Evolutionary conservation across 2,888 invertebrate species (phyloP).

Genomic region (Eucriotettix oculatus): DNA sequence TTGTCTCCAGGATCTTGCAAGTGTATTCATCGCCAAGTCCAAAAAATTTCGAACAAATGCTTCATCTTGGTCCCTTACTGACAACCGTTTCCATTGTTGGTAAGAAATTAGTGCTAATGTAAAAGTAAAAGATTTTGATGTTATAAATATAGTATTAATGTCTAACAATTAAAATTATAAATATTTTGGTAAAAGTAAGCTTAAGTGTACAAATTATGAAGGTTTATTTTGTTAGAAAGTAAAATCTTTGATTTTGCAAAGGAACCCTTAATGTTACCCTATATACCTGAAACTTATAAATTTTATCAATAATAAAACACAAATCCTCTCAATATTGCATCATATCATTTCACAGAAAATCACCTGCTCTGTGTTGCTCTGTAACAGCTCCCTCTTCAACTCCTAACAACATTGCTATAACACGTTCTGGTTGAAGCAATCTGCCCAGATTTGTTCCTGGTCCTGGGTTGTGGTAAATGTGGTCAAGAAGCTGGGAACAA

Average conservation of each 20-base stretch:
- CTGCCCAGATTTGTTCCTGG: conserved; percentile 32
- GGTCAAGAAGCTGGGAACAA: conserved; percentile 56
- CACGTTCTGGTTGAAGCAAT: conserved; percentile 49
- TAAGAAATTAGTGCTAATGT: conserved; percentile 6
- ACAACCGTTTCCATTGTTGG: conserved; percentile 62
- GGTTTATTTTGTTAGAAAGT: too few relatives aligned
- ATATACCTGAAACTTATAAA: background rate
- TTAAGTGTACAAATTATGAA: too few relatives aligned
- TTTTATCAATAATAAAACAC: conserved; percentile 8
- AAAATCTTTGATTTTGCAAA: too few relatives aligned
- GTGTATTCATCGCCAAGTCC: conserved; percentile 63
- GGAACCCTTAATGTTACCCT: background rate
- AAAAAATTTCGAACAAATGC: conserved; percentile 70
- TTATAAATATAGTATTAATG: too few relatives aligned
- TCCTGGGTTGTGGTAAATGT: conserved; percentile 25
- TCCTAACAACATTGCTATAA: conserved; percentile 65
- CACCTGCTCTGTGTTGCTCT: conserved; percentile 51
- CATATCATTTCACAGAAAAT: background rate
- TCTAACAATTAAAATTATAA: too few relatives aligned
- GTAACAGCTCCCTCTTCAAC: conserved; percentile 55
- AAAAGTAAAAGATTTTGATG: too few relatives aligned
- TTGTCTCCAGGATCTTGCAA: conserved; percentile 36
- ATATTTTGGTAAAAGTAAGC: too few relatives aligned
- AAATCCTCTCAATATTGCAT: background rate
- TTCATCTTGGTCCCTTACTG: conserved; percentile 61